phyloP scores from a whole-genome alignment of 2,113 vertebrate genomes.

The Equus quagga region DNA sequence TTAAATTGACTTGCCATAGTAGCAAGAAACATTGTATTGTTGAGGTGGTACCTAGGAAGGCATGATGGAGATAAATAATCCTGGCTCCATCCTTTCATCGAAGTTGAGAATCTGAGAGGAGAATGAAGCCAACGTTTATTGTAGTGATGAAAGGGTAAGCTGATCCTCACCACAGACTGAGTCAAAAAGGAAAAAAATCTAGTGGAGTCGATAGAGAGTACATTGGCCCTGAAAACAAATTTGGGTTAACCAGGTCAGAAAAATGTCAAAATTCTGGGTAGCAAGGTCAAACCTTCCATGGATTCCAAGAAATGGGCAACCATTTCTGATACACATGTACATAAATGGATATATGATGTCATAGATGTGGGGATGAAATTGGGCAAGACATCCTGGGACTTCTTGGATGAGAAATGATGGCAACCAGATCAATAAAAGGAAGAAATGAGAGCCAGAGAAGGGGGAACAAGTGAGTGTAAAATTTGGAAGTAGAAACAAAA shows the following conservation, averaged over 20 bases:
- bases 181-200: not conserved
- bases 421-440: not conserved
- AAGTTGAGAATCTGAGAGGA: not conserved
- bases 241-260: not conserved
- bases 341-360: no score
- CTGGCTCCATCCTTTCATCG: rapidly evolving
- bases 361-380: not conserved
- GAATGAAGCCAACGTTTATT: not conserved
- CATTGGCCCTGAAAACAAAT: not conserved
- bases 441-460: not conserved
- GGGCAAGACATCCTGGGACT: not conserved
- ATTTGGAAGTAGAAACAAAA: not conserved
- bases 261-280: not conserved
- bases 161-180: not conserved
- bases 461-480: not conserved
- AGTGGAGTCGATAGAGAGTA: not conserved
- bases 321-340: not conserved
- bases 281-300: not conserved
- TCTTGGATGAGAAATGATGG: not conserved
- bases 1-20: not conserved
- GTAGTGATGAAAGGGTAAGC: not conserved
- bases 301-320: not conserved
- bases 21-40: not conserved
- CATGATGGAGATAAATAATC: not conserved
- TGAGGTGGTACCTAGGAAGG: not conserved